Conservation (phyloP, 2,797 vertebrate genomes). For the Gadopsis marmoratus region DNA sequence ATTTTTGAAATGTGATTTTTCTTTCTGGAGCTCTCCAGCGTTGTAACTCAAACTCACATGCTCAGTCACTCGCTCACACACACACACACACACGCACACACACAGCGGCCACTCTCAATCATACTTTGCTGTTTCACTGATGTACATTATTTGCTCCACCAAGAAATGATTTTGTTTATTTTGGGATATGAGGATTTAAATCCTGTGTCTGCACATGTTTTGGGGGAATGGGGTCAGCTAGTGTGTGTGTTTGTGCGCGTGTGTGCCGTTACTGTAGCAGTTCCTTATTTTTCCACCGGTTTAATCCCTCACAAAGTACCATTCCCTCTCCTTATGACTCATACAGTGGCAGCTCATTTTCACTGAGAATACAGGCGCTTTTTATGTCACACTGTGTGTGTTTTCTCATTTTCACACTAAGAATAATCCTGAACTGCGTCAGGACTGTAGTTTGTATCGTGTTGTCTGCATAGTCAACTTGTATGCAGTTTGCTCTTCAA, state of each 20-base stretch:
- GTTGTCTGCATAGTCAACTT: conserved; percentile 4
- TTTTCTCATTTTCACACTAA: conserved; percentile 23
- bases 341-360: conserved; percentile 58
- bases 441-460: neutral
- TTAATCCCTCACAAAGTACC: conserved; percentile 68
- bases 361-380: conserved; percentile 40
- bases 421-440: conserved; percentile 35
- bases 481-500: conserved; percentile 1
- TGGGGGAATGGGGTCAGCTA: conserved; percentile 36
- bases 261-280: conserved; percentile 34
- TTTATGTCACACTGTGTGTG: conserved; percentile 23
- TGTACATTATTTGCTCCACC: conserved; percentile 56
- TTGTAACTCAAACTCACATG: conserved; percentile 62
- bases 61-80: conserved; percentile 18
- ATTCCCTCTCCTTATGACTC: conserved; percentile 69
- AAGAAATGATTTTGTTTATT: conserved; percentile 73
- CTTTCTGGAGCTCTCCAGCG: conserved; percentile 70
- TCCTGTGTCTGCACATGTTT: conserved; percentile 49
- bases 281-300: conserved; percentile 49
- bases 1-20: conserved; percentile 83
- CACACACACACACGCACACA: conserved; percentile 35
- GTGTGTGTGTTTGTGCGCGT: conserved; percentile 33
- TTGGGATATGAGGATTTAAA: conserved; percentile 69
- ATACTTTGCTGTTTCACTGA: conserved; percentile 61
- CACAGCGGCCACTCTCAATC: conserved; percentile 55